Evolutionary conservation across 2,888 invertebrate genomes (phyloP).

Genomic region (Bombyx huttoni): DNA sequence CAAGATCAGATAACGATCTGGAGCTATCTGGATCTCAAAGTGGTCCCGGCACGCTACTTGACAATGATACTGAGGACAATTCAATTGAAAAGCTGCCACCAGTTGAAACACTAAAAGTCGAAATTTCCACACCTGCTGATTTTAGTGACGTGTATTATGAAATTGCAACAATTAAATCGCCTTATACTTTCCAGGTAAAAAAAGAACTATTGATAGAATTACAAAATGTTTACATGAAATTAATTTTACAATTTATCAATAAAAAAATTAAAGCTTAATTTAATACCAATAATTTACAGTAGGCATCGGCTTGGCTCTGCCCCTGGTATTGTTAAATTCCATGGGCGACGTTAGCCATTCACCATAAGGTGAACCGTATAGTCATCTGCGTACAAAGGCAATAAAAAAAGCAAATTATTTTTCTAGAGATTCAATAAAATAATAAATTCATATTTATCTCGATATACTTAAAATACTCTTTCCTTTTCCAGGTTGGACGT

Average conservation of each 20-base stretch:
- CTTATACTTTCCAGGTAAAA: slow-evolving; percentile 90
- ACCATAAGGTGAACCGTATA: too few species aligned
- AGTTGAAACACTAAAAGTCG: slow-evolving; percentile 87
- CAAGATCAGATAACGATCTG: slow-evolving; percentile 76
- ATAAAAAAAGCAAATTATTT: too few species aligned
- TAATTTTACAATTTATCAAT: not conserved
- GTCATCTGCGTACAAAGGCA: too few species aligned
- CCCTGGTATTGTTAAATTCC: too few species aligned
- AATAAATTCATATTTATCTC: slow-evolving; percentile 3
- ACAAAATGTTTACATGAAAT: not conserved
- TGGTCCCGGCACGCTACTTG: slow-evolving; percentile 73
- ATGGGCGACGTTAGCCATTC: too few species aligned
- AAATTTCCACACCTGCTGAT: slow-evolving; percentile 90
- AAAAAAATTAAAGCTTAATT: too few species aligned
- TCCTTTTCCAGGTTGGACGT: slow-evolving; percentile 80
- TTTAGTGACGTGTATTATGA: slow-evolving; percentile 89
- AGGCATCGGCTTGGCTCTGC: too few species aligned
- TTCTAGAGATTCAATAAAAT: not conserved
- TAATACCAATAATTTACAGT: too few species aligned
- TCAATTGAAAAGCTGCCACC: slow-evolving; percentile 76
- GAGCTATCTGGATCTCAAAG: slow-evolving; percentile 81
- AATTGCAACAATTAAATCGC: slow-evolving; percentile 91
- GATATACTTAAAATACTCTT: slow-evolving; percentile 4
- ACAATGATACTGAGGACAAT: slow-evolving; percentile 75
- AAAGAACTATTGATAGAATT: not conserved